Evolutionary conservation across 2,797 vertebrate genomes (phyloP).

Genomic region (Cryptoprocta ferox): DNA sequence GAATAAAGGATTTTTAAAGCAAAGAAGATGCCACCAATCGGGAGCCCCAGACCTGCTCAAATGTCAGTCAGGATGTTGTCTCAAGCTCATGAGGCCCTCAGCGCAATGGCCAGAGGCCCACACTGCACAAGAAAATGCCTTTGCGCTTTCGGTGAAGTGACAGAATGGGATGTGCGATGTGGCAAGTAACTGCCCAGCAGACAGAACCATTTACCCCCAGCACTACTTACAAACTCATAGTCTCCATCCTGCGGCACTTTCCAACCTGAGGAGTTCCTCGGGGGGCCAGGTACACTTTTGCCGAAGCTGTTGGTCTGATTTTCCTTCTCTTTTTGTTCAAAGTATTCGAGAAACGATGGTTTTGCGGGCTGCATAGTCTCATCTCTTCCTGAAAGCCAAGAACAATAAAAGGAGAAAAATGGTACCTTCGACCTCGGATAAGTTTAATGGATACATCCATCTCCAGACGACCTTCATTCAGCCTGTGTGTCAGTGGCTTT

Average conservation of each 20-base stretch:
- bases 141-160: background rate
- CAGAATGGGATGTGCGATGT: background rate
- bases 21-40: background rate
- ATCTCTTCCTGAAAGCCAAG: conserved; percentile 89
- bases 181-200: background rate
- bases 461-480: background rate
- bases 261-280: conserved; percentile 91
- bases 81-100: conserved; percentile 75
- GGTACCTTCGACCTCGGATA: background rate
- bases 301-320: conserved; percentile 90
- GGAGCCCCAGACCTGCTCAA: conserved; percentile 56
- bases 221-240: conserved; percentile 94
- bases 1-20: conserved; percentile 58
- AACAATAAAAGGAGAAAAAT: conserved; percentile 68
- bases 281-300: conserved; percentile 86
- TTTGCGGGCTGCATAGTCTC: conserved; percentile 93
- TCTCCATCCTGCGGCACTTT: conserved; percentile 92
- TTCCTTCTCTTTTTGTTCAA: conserved; percentile 97
- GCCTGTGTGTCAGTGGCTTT: background rate
- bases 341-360: conserved; percentile 97
- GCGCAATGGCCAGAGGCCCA: background rate
- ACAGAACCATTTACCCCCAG: background rate
- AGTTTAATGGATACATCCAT: background rate
- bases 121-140: background rate
- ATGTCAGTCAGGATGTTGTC: conserved; percentile 60